These are phyloP conservation scores for Diorhabda sublineata DNA, from an alignment of 1,140 invertebrate genomes.

Conservation along the genomic window DNA sequence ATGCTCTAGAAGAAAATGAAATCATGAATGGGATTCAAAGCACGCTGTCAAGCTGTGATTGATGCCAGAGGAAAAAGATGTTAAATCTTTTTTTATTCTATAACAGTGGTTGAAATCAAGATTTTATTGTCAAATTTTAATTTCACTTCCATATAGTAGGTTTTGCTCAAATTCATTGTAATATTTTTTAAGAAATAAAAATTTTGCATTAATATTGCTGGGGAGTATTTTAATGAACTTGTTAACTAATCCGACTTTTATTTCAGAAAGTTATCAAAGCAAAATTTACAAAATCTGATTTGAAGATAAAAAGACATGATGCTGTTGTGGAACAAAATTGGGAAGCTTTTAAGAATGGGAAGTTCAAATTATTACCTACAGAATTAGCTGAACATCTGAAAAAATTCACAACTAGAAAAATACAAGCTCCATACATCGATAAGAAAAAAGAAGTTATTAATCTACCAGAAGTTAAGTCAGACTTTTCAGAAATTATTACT, in stretches of 20 bases:
- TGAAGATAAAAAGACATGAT: constrained; percentile 61
- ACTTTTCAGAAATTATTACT: constrained; percentile 49
- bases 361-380: constrained; percentile 50
- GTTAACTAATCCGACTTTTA: constrained; percentile 13
- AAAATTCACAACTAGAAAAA: constrained; percentile 58
- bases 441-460: constrained; percentile 10
- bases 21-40: no score
- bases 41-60: no score
- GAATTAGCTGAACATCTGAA: constrained; percentile 56
- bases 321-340: constrained; percentile 62
- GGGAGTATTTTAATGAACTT: no score
- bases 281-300: constrained; percentile 57
- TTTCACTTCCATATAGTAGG: no score
- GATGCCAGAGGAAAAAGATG: no score
- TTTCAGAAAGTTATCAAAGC: constrained; percentile 60
- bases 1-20: no score
- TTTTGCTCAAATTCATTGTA: no score
- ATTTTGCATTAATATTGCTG: no score
- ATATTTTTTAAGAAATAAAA: no score
- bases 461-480: constrained; percentile 24
- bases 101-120: no score
- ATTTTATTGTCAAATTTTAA: no score
- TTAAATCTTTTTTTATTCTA: no score
- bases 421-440: constrained; percentile 28
- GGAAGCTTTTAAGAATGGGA: constrained; percentile 55